Evolutionary conservation across 2,888 invertebrate species (phyloP).

Genomic region (Glyphotaelius pellucidus): DNA sequence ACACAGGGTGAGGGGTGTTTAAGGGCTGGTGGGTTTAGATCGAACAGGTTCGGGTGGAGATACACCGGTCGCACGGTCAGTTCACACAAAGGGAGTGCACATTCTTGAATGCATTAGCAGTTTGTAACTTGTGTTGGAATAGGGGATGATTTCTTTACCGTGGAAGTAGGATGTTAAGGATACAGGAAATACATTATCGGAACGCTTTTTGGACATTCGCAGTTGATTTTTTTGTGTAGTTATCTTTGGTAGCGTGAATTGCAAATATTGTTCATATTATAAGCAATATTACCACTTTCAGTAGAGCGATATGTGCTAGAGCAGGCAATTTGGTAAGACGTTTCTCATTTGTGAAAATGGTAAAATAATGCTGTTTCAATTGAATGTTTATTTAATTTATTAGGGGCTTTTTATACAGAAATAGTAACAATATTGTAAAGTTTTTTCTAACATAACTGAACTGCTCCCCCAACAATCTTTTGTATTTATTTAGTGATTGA

Average conservation of each 20-base stretch:
- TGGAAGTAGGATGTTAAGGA: not conserved
- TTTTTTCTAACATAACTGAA: no score
- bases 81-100: not conserved
- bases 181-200: not conserved
- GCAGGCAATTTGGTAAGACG: no score
- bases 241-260: not conserved
- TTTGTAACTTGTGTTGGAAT: not conserved
- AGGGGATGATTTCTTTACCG: not conserved
- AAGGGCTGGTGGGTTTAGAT: not conserved
- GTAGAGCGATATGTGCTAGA: no score
- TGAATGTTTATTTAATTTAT: no score
- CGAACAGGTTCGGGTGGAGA: slow-evolving; percentile 21
- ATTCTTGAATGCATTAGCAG: slow-evolving; percentile 10
- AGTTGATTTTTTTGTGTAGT: no score
- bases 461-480: no score
- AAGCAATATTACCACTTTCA: no score
- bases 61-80: slow-evolving; percentile 35
- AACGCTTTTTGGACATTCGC: not conserved
- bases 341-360: no score
- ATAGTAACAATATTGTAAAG: no score
- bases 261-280: not conserved
- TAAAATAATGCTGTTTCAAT: no score
- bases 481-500: no score
- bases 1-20: not conserved
- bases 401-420: no score